These are phyloP conservation scores for Odontothrips loti DNA, from an alignment of 2,888 invertebrate species.

Conservation along the genomic window DNA sequence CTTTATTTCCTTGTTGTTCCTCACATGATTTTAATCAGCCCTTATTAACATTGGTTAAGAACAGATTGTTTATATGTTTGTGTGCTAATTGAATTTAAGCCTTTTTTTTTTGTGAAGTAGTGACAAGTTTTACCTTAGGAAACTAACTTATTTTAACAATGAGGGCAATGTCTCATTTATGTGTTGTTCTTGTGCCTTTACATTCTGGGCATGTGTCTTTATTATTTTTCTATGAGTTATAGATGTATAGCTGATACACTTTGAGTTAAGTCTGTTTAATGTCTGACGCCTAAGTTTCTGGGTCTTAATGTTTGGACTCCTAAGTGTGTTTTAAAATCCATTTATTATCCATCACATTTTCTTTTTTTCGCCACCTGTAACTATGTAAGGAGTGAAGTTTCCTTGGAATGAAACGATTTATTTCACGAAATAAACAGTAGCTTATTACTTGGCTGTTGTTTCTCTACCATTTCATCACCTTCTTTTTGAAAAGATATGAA, in stretches of 20 bases:
- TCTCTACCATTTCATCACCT: not conserved
- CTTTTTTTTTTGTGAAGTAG: not conserved
- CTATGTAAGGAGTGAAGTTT: not conserved
- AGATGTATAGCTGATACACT: not conserved
- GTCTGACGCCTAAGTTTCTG: not conserved
- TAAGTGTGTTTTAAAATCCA: not conserved
- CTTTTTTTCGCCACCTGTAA: not conserved
- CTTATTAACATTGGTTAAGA: not conserved
- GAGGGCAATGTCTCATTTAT: not conserved
- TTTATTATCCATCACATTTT: not conserved
- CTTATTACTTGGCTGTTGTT: not conserved
- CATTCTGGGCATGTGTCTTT: not conserved
- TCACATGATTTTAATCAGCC: not conserved
- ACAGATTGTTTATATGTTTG: not conserved
- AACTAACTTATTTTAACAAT: not conserved
- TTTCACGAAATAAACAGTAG: constrained; percentile 17
- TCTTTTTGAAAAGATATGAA: not conserved
- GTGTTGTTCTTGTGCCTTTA: not conserved
- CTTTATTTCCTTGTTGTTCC: not conserved
- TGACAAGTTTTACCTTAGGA: not conserved
- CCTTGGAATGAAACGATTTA: not conserved
- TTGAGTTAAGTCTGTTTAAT: not conserved
- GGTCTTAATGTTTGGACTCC: not conserved
- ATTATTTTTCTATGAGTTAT: constrained; percentile 24
- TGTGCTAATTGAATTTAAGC: not conserved